Conservation (phyloP, 2,797 vertebrate species). For the Lophius americanus region DNA sequence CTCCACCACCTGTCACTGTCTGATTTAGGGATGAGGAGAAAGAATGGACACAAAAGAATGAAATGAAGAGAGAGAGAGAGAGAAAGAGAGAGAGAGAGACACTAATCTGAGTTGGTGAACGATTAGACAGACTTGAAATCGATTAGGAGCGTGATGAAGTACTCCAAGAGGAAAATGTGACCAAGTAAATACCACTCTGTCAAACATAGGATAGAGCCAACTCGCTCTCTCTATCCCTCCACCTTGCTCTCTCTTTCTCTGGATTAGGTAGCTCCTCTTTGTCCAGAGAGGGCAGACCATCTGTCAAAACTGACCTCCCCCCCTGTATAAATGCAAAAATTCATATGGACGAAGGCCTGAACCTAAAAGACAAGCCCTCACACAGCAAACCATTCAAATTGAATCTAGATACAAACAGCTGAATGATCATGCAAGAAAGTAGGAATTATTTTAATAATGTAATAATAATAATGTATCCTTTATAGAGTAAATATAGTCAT, state of each 20-base stretch:
- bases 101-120: constrained; percentile 23
- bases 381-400: constrained; percentile 12
- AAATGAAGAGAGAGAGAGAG: constrained; percentile 3
- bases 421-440: constrained; percentile 17
- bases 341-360: constrained; percentile 27
- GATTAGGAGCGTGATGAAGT: constrained; percentile 53
- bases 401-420: constrained; percentile 20
- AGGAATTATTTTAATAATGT: neutral
- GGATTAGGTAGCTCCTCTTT: constrained; percentile 55
- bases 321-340: constrained; percentile 9
- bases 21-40: constrained; percentile 47
- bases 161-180: constrained; percentile 38
- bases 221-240: constrained; percentile 11
- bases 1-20: constrained; percentile 72
- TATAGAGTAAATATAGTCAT: too few relatives aligned
- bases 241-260: constrained; percentile 32
- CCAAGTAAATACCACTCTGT: constrained; percentile 57
- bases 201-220: constrained; percentile 44
- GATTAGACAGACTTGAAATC: constrained; percentile 44
- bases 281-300: constrained; percentile 73
- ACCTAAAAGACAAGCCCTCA: constrained; percentile 33
- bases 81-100: neutral
- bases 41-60: constrained; percentile 32
- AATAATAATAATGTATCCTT: too few relatives aligned
- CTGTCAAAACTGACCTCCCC: constrained; percentile 63